Base-by-base conservation (phyloP, 2,888 invertebrate species). In the Parnassius orleans region DNA sequence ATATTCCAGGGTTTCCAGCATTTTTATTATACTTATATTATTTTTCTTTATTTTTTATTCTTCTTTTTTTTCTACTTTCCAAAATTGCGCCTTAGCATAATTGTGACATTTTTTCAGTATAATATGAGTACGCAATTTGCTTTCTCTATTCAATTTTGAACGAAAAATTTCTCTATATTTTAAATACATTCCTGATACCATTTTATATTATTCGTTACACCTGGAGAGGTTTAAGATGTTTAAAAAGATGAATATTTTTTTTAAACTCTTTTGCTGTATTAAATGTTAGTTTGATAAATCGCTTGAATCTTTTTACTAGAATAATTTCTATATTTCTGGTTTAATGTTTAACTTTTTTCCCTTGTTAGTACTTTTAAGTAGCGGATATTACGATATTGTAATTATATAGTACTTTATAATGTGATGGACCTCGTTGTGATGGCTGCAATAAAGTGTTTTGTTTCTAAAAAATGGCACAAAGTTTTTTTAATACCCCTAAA, bases 381-480 rank as follows among this genome's bases (percentile, higher is more conserved):
- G 60, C 50, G 53, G 68, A 63, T 67, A 65, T 60, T 67, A 65
- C 64, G 60, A 61, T 60, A 53, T 51, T 53, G 60, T 65, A 58
- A 52, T 47, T 48, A 65, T 65, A 60, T 66, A 60, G 51, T 57
- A 62, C 54, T 42, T 43, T 68, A 66, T 68, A 70, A 69, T 72
- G 66, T 69, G 68, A 67, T 68, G 70, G 66, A 63, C 69, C 70
- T 72, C 66, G 72, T 76, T 81, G 81, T 78, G 80, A 80, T 77
- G 81, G 72, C 72, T 74, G 84, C 83, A 83, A 81, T 83, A 81
- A 83, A 71, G 67, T 66, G 75, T 80, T 80, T 83, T 86, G 82
- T 86, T 85, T 83, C 75, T 79, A 73, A 76, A 71, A 82, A 83
- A 84, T 84, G 85, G 86, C 87, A 88, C 87, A 86, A 84, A 78